Conservation (phyloP, 2,113 vertebrate species). For the Antigone vipio region DNA sequence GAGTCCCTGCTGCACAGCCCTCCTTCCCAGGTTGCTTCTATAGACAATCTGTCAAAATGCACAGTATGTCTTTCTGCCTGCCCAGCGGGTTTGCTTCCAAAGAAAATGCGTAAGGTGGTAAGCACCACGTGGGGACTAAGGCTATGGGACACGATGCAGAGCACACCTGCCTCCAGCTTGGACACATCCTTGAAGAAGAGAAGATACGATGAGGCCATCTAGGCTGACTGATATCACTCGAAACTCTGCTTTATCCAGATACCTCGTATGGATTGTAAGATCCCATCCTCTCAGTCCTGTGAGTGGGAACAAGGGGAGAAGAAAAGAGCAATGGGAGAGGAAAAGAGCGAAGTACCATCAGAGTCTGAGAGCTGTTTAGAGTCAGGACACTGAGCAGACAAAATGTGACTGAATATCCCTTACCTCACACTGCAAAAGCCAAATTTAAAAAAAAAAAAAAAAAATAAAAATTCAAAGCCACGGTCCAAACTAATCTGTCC, state of each 20-base stretch:
- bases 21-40: neutral
- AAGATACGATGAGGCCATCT: neutral
- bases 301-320: neutral
- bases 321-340: fast-evolving
- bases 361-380: neutral
- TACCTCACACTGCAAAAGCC: neutral
- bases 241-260: neutral
- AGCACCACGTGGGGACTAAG: fast-evolving
- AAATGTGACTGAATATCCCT: neutral
- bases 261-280: neutral
- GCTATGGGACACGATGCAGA: neutral
- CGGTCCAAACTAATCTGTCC: neutral
- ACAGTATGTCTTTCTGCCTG: neutral
- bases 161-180: neutral
- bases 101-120: neutral
- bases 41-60: neutral
- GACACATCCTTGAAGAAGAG: neutral
- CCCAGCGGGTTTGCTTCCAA: neutral
- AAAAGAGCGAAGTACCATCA: fast-evolving
- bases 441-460: neutral
- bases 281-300: neutral
- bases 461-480: neutral
- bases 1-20: neutral
- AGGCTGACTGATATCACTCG: neutral
- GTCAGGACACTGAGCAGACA: neutral